Conservation (phyloP, 1,140 invertebrate genomes). For the Glossosoma conforme region DNA sequence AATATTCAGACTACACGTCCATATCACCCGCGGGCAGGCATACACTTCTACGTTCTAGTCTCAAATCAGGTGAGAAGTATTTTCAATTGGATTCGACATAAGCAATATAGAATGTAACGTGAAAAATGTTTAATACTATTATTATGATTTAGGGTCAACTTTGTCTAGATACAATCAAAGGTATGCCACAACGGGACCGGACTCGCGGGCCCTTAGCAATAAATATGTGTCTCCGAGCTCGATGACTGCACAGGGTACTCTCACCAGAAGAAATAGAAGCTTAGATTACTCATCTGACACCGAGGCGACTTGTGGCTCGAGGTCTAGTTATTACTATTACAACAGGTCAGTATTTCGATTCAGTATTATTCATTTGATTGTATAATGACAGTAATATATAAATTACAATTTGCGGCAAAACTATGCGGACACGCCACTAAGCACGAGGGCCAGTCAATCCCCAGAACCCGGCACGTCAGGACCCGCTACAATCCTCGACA, state of each 20-base stretch:
- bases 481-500: too few relatives aligned
- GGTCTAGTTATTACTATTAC: slow-evolving; percentile 69
- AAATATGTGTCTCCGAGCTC: slow-evolving; percentile 26
- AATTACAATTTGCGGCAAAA: not conserved
- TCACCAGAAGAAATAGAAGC: slow-evolving; percentile 64
- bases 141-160: slow-evolving; percentile 39
- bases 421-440: not conserved
- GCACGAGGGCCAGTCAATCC: too few relatives aligned
- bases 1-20: slow-evolving; percentile 65
- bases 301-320: slow-evolving; percentile 76
- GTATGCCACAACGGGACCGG: slow-evolving; percentile 52
- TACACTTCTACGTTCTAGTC: slow-evolving; percentile 68
- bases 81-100: too few relatives aligned
- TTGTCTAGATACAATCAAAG: slow-evolving; percentile 53
- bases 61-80: slow-evolving; percentile 65
- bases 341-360: slow-evolving; percentile 22
- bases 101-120: not conserved
- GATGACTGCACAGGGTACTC: slow-evolving; percentile 32
- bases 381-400: not conserved
- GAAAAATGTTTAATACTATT: not conserved
- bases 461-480: too few relatives aligned
- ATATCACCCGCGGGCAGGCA: slow-evolving; percentile 61
- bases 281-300: slow-evolving; percentile 92
- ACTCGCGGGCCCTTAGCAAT: slow-evolving; percentile 38
- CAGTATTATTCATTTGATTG: too few relatives aligned